Conservation (phyloP, 2,888 invertebrate species). For the Microplitis manilae region DNA sequence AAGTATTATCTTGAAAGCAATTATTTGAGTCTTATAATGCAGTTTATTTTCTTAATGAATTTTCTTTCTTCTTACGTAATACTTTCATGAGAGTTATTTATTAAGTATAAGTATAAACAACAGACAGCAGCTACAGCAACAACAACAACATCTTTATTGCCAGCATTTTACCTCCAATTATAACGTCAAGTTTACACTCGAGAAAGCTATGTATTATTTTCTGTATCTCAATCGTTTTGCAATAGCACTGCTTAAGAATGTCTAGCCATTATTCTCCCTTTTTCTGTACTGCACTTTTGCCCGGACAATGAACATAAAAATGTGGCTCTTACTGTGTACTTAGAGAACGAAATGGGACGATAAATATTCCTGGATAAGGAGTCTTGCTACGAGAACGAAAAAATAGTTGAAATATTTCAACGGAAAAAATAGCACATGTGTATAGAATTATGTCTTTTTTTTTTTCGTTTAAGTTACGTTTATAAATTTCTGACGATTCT, state of each 20-base stretch:
- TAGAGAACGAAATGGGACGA: slow-evolving; percentile 59
- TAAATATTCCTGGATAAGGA: slow-evolving; percentile 59
- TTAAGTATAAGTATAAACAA: not conserved
- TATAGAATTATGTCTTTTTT: too few species aligned
- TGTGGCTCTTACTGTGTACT: slow-evolving; percentile 59
- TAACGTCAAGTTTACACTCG: slow-evolving; percentile 7
- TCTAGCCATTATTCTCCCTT: slow-evolving; percentile 36
- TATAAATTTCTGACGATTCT: too few species aligned
- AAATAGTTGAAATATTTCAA: slow-evolving; percentile 23
- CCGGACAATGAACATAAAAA: slow-evolving; percentile 55
- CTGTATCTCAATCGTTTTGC: slow-evolving; percentile 29
- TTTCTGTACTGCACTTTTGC: slow-evolving; percentile 40
- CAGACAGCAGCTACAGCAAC: not conserved
- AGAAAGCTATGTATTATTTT: slow-evolving; percentile 11
- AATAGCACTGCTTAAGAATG: slow-evolving; percentile 19
- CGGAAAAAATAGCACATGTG: slow-evolving; percentile 3
- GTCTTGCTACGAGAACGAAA: slow-evolving; percentile 30
- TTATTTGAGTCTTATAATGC: not conserved
- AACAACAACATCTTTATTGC: slow-evolving; percentile 28
- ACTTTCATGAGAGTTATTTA: not conserved
- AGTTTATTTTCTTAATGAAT: not conserved
- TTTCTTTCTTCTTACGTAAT: not conserved
- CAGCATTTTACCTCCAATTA: slow-evolving; percentile 30
- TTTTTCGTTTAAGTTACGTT: too few species aligned
- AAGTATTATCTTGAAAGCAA: not conserved